Evolutionary conservation across 1,140 invertebrate genomes (phyloP).

Genomic region (Leptopilina boulardi): DNA sequence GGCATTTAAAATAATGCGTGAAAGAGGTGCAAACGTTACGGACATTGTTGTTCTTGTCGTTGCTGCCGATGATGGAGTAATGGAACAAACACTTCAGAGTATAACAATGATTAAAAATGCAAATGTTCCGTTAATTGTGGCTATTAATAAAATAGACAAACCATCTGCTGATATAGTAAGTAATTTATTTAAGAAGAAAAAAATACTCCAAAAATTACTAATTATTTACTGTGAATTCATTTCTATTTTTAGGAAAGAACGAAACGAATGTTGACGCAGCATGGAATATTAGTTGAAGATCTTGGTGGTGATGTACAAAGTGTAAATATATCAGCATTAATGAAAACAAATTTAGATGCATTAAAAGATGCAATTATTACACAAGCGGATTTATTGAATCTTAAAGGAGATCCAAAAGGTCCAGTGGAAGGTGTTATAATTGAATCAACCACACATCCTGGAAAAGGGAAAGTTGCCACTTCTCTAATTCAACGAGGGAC

Average conservation of each 20-base stretch:
- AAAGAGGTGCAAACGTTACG: constrained; percentile 92
- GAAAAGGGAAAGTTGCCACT: constrained; percentile 90
- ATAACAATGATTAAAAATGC: constrained; percentile 86
- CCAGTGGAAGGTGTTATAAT: constrained; percentile 93
- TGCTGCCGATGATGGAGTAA: constrained; percentile 98
- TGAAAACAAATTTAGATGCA: constrained; percentile 86
- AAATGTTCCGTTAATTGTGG: constrained; percentile 95
- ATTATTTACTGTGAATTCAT: too few relatives aligned
- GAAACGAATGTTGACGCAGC: constrained; percentile 83
- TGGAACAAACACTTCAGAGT: constrained; percentile 95
- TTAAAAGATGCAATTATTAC: constrained; percentile 90
- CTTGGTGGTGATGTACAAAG: constrained; percentile 95
- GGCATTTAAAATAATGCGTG: constrained; percentile 94
- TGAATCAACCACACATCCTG: constrained; percentile 87
- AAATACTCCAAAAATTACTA: too few relatives aligned
- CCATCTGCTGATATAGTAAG: constrained; percentile 89
- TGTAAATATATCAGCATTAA: constrained; percentile 93
- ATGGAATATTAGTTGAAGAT: constrained; percentile 91
- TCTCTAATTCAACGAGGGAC: constrained; percentile 93
- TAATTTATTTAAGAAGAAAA: constrained; percentile 63
- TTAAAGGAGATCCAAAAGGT: constrained; percentile 89
- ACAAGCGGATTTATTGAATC: constrained; percentile 92
- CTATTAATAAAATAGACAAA: constrained; percentile 99
- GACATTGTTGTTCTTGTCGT: constrained; percentile 98
- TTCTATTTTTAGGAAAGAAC: constrained; percentile 80